Evolutionary conservation across 2,888 invertebrate species (phyloP), one percentile per base, ranked within the genome.

Genomic region (Escarpia spicata): DNA sequence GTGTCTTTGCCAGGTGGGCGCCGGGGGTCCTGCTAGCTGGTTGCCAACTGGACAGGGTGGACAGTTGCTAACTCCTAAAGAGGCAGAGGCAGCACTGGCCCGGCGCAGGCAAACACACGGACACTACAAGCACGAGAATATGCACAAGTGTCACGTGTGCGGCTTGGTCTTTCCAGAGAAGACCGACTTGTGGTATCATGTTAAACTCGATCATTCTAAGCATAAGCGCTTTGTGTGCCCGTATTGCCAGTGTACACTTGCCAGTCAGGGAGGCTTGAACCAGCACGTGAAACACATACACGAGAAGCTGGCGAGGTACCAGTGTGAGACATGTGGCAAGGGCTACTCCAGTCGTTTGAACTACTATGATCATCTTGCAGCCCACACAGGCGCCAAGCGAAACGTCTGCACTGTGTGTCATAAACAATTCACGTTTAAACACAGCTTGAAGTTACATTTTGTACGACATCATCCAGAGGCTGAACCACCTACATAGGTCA

Each of bases 281-380:
- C 75, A 75, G n/a, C 75, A 75, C 6, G 75, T 75, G 75, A 75
- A 75, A 75, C 75, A 75, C 75, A 75, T 75, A 75, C 75, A 75
- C 75, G 19, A 75, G 75, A 75, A 75, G n/a, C 75, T 75, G n/a
- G 75, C 75, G n/a, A 75, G 75, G n/a, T 75, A 75, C 75, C 75
- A 75, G 75, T 75, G 75, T 26, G 75, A 75, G n/a, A 75, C 75
- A 6, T 75, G 75, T 75, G 75, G 75, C 2, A 75, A 75, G n/a
- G 75, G 75, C 4, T 75, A 75, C 75, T 75, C 75, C 26, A 75
- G 75, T 75, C 75, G 75, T 6, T n/a, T 75, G n/a, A 75, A 75
- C 75, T 75, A 75, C 26, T 75, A 75, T 6, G 75, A 75, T 75
- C 75, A 75, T 26, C 75, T 75, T 75, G 75, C 75, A 26, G 75